Base-by-base conservation (phyloP, 1,140 invertebrate genomes). In the Bilobella aurantiaca region DNA sequence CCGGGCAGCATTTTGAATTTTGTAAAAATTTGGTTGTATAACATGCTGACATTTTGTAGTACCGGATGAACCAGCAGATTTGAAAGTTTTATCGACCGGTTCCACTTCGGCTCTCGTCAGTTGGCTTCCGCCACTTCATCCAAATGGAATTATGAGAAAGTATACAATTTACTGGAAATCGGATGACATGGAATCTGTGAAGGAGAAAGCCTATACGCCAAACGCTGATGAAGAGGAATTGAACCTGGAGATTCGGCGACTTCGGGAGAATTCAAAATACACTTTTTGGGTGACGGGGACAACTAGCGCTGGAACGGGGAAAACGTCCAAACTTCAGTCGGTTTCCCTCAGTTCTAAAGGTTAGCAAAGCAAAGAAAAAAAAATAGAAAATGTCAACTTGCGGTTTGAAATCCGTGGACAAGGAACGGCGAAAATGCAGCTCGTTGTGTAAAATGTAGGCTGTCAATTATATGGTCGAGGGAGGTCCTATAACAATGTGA, bases 61-160 rank as follows among this genome's bases (percentile, higher is more conserved):
- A 49, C 86, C 86, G 27, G 84, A 83, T 70, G 81, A 84, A 16
- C 88, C 89, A 1, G 84, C 86, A 58, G 84, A 83, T 67, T 84
- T 91, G 1, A 91, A 90, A 75, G 86, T 86, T 0, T 75, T 88
- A 16, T 79, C 84, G 0, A 85, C 81, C 61, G 83, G 82, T 18
- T 81, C 82, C 63, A 83, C 83, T 53, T 83, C 84, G 0, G 83
- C 89, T n/a, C 78, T 89, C 37, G 84, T 91, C 30, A 86, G 86
- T 67, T 91, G 89, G 89, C 77, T 87, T 62, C 84, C 87, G 2
- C 89, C 88, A 0, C 74, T 81, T 0, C 79, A 84, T 58, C 84
- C 84, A 1, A 90, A 91, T 75, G 89, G 89, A 1, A 70, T 86
- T 58, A 82, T 91, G 30, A 84, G 81, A 0, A 85, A 87, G 73